A percentile compares a stretch with the other conserved stretches of the same genome.
Conservation (phyloP, 2,797 vertebrate genomes). For the Gymnopithys bicolor region DNA sequence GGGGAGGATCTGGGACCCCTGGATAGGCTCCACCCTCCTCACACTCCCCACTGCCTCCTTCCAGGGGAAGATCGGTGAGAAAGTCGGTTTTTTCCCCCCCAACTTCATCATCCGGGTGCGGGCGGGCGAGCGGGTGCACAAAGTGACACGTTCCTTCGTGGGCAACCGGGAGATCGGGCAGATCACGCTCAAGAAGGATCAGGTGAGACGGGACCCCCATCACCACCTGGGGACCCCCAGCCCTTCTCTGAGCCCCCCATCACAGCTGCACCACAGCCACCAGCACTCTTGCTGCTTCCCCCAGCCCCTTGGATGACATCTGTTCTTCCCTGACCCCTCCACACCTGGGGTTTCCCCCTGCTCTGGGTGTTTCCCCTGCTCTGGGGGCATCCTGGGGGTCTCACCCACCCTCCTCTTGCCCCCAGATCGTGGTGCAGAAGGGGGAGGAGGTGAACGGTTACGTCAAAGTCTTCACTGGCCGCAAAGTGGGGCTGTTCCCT, state of each 20-base stretch:
- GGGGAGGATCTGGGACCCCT: neutral
- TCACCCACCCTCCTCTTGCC: neutral
- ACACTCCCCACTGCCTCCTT: neutral
- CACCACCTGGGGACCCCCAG: neutral
- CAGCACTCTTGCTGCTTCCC: accelerated
- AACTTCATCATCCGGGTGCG: constrained; percentile 91
- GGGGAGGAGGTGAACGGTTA: constrained; percentile 91
- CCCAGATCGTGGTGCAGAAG: constrained; percentile 93
- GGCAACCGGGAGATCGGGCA: constrained; percentile 94
- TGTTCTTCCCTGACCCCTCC: neutral
- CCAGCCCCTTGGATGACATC: neutral
- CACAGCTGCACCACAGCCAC: accelerated
- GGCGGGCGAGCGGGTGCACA: constrained; percentile 87
- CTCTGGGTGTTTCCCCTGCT: no score
- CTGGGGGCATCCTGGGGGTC: neutral
- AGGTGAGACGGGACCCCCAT: constrained; percentile 70
- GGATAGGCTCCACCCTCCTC: accelerated
- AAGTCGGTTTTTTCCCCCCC: constrained; percentile 86
- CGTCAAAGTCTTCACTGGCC: constrained; percentile 91
- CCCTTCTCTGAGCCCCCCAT: accelerated
- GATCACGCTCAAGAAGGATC: constrained; percentile 94
- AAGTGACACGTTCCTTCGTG: constrained; percentile 90
- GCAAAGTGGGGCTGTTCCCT: constrained; percentile 93
- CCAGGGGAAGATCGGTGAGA: constrained; percentile 87
- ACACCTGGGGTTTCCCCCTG: neutral